Percentiles rank a stretch among this genome's conserved stretches.
Evolutionary conservation across 2,797 vertebrate species (phyloP).

Genomic region (Alca torda): DNA sequence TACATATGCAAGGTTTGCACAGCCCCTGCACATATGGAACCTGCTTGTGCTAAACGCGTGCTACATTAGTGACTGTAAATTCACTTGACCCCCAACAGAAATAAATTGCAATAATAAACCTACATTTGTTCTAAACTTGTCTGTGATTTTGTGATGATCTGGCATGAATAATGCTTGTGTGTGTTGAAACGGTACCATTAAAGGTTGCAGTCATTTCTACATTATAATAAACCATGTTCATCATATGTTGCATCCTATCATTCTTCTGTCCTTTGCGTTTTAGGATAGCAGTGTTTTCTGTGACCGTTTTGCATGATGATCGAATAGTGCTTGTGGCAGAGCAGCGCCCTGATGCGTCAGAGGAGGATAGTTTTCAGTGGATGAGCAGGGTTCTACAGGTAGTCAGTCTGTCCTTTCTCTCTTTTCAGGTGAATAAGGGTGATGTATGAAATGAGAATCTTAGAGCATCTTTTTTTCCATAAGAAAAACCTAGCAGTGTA

Average conservation of each 20-base stretch:
- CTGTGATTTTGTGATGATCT: not conserved
- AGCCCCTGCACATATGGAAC: not conserved
- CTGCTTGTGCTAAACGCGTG: not conserved
- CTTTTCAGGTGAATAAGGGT: conserved; percentile 51
- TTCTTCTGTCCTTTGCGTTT: conserved; percentile 37
- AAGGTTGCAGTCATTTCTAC: not conserved
- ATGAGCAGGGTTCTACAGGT: conserved; percentile 98
- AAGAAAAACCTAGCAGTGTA: not conserved
- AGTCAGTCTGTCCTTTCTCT: conserved; percentile 67
- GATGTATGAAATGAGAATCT: not conserved
- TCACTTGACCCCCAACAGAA: not conserved
- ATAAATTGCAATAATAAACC: not conserved
- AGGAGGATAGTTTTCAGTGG: conserved; percentile 99
- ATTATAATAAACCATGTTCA: not conserved
- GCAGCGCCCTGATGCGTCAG: conserved; percentile 93
- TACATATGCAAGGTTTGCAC: not conserved
- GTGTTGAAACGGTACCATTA: not conserved
- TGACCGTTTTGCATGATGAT: conserved; percentile 91
- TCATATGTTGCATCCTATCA: conserved; percentile 2
- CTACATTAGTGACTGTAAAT: not conserved
- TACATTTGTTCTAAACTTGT: not conserved
- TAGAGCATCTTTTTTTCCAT: not conserved
- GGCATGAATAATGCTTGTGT: not conserved
- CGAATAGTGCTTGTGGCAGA: conserved; percentile 94
- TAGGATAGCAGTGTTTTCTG: conserved; percentile 97